These are phyloP conservation scores for Thermophis baileyi DNA, from an alignment of 2,113 vertebrate species.

Conservation along the genomic window DNA sequence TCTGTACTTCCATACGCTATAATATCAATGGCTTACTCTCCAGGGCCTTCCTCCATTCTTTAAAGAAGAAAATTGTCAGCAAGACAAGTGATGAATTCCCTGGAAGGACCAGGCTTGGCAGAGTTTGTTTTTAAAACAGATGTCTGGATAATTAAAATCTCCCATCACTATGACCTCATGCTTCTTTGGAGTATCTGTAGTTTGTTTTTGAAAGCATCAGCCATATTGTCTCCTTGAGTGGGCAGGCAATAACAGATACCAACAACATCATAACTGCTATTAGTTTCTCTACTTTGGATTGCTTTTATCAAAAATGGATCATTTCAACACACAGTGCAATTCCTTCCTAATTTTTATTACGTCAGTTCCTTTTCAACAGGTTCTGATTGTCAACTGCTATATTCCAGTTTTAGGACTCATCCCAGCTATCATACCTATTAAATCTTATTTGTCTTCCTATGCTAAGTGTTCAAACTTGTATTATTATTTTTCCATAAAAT, in stretches of 20 bases:
- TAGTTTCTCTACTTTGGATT: neutral
- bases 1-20: neutral
- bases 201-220: neutral
- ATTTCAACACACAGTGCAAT: neutral
- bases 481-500: neutral
- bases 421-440: neutral
- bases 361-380: neutral
- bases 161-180: neutral
- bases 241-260: neutral
- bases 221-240: neutral
- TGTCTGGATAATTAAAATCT: neutral
- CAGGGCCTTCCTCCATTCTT: neutral
- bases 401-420: neutral
- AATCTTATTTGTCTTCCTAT: neutral
- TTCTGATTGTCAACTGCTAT: neutral
- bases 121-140: neutral
- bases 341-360: neutral
- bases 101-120: neutral
- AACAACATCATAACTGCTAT: neutral
- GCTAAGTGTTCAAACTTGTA: neutral
- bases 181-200: neutral
- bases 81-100: neutral
- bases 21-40: neutral
- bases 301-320: neutral
- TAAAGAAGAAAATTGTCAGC: neutral